Evolutionary conservation across 2,888 invertebrate species (phyloP), one percentile per base, ranked within the genome.

Genomic region (Tiphia femorata): DNA sequence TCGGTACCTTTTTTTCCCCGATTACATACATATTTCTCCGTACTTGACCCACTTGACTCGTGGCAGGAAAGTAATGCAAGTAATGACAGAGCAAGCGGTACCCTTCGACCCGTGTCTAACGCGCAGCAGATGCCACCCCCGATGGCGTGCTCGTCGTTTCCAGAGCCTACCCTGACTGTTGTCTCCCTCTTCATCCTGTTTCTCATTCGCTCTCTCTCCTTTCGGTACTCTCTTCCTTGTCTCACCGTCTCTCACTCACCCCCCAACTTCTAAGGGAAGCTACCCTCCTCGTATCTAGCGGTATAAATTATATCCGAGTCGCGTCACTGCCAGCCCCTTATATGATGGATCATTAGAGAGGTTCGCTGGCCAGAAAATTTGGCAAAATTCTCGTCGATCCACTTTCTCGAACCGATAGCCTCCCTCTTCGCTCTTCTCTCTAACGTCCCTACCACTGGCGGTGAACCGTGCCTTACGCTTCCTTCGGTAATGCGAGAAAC

Each of bases 81-180:
- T 79, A 79, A 77, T 76, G 79, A 78, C 75, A 75, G 65, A 66
- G 76, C 72, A 73, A 75, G 66, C 69, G 68, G 77, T 83, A 82
- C 79, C 80, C 82, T 77, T 58, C 79, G 83, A 83, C 76, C 83
- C 83, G 83, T 83, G 74, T 79, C 83, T 83, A 83, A 83, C 80
- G 73, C 68, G 79, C 62, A 82, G 81, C 83, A 83, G 83, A 83
- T 83, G 83, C 83, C 79, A 78, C 79, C 77, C 79, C 72, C 74
- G 48, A 58, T 44, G 38, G 19, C 54, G 66, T 23, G 50, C 59
- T 42, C 35, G 27, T 54, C 54, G 47, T 58, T 57, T 49, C 51
- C 53, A n/a, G 37, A 49, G 47, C 43, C 46, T 37, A 46, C n/a
- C 41, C 58, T 40, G 27, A 53, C 62, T 61, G 59, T 62, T 61